phyloP scores from a whole-genome alignment of 2,888 invertebrate species.

The Xylota sylvarum region DNA sequence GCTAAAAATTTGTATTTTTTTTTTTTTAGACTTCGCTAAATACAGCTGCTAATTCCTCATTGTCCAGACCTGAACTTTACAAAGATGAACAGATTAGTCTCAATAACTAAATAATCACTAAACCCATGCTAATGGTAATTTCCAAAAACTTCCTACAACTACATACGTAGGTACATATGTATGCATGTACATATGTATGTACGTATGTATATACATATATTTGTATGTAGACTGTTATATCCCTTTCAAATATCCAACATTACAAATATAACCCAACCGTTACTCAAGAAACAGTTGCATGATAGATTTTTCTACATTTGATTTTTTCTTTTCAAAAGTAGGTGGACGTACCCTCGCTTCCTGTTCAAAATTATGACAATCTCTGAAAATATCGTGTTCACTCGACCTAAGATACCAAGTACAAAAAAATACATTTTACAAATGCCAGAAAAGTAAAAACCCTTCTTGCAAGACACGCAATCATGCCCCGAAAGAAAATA shows the following conservation, averaged over 20 bases:
- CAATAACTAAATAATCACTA: too few relatives aligned
- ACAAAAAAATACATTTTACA: constrained; percentile 5
- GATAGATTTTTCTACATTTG: not conserved
- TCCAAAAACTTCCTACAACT: too few relatives aligned
- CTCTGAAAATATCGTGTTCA: constrained; percentile 30
- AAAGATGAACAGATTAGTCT: too few relatives aligned
- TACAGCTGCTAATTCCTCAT: too few relatives aligned
- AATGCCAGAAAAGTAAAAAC: constrained; percentile 29
- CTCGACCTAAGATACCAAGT: constrained; percentile 22
- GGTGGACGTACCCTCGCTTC: constrained; percentile 14
- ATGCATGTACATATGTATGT: not conserved
- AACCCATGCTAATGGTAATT: too few relatives aligned
- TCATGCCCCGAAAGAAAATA: constrained; percentile 8
- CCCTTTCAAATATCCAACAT: not conserved
- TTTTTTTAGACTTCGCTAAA: too few relatives aligned
- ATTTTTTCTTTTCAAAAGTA: not conserved
- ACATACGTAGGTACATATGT: not conserved
- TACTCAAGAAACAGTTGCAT: constrained; percentile 12
- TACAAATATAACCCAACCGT: constrained; percentile 1
- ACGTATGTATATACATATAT: not conserved
- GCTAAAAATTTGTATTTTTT: too few relatives aligned
- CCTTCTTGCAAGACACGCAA: constrained; percentile 36
- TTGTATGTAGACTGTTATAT: too few relatives aligned
- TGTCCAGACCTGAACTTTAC: too few relatives aligned
- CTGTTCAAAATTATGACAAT: constrained; percentile 17